Evolutionary conservation across 2,888 invertebrate genomes (phyloP).

Genomic region (Drosophila flavopinicola): DNA sequence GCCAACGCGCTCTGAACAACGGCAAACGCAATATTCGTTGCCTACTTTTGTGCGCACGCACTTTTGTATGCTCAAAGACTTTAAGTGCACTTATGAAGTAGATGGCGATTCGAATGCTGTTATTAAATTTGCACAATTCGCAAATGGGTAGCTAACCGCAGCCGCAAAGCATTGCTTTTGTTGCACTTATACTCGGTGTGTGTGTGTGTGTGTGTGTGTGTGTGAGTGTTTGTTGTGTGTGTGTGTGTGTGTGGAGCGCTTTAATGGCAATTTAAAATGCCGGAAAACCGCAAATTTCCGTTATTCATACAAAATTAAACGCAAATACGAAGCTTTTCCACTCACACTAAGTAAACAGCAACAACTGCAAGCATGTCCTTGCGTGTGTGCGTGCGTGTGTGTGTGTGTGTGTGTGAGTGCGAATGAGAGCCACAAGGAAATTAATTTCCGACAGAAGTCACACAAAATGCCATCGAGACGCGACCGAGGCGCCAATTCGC

Average conservation of each 20-base stretch:
- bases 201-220: conserved; percentile 6
- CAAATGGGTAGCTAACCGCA: conserved; percentile 51
- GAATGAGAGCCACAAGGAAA: conserved; percentile 62
- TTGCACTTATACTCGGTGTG: conserved; percentile 11
- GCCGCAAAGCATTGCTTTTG: conserved; percentile 43
- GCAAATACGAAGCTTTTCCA: conserved; percentile 56
- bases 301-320: conserved; percentile 75
- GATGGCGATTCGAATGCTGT: conserved; percentile 5
- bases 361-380: conserved; percentile 40
- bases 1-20: background rate
- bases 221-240: conserved; percentile 17
- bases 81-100: background rate
- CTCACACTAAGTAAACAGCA: conserved; percentile 46
- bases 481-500: conserved; percentile 55
- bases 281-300: conserved; percentile 78
- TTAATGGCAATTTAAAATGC: conserved; percentile 76
- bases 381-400: conserved; percentile 16
- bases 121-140: conserved; percentile 39
- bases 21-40: background rate
- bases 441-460: conserved; percentile 81
- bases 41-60: conserved; percentile 7
- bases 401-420: conserved; percentile 31
- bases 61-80: no score
- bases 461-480: conserved; percentile 66
- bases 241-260: conserved; percentile 40